Conservation (phyloP, 2,113 vertebrate genomes). For the Spheniscus mendiculus region DNA sequence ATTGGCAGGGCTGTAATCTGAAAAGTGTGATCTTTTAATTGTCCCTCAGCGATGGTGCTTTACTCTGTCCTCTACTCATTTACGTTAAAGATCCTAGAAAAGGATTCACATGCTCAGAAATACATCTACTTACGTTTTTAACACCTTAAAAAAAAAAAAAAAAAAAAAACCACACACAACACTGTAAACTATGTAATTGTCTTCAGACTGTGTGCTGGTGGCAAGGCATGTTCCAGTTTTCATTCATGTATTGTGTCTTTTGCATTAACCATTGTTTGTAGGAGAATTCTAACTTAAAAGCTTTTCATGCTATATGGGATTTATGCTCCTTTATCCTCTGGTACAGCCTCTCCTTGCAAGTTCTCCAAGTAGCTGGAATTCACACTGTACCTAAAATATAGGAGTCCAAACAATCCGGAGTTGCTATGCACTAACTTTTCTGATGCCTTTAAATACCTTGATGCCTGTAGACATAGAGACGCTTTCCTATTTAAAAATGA, state of each 20-base stretch:
- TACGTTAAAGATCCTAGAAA: neutral
- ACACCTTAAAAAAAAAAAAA: neutral
- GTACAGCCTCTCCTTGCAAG: conserved; percentile 49
- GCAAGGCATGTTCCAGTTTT: conserved; percentile 41
- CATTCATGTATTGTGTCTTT: conserved; percentile 22
- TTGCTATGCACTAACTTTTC: conserved; percentile 95
- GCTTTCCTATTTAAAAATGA: conserved; percentile 80
- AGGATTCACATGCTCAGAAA: neutral
- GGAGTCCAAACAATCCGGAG: conserved; percentile 79
- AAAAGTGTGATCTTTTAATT: neutral
- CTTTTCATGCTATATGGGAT: conserved; percentile 63
- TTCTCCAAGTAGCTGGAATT: conserved; percentile 69
- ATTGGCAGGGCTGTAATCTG: neutral
- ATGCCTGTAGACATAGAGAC: conserved; percentile 91
- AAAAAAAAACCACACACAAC: neutral
- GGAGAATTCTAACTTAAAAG: conserved; percentile 60
- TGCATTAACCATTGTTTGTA: conserved; percentile 50
- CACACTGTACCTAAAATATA: conserved; percentile 66
- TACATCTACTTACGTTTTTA: neutral
- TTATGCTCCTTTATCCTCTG: conserved; percentile 61
- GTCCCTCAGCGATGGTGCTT: conserved; percentile 25
- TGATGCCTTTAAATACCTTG: conserved; percentile 93
- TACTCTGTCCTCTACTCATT: conserved; percentile 3
- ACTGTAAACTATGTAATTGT: neutral
- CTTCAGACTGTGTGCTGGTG: neutral